phyloP scores from a whole-genome alignment of 2,888 invertebrate genomes.

The Caprella mutica region DNA sequence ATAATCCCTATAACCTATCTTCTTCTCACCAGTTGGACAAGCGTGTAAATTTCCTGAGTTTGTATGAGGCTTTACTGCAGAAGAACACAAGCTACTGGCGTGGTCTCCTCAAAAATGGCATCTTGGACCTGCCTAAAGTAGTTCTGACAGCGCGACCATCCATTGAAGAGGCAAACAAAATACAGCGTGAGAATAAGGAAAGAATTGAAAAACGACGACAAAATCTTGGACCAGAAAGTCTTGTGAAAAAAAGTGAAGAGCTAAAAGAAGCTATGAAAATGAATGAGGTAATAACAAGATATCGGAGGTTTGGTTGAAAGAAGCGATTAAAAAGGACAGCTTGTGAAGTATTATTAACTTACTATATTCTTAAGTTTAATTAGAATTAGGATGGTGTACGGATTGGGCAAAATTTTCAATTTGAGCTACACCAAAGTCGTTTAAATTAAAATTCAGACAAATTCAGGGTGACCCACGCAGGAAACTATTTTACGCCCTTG shows the following conservation, averaged over 20 bases:
- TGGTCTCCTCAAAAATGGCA: conserved; percentile 54
- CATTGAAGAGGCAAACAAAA: conserved; percentile 43
- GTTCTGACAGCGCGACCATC: conserved; percentile 54
- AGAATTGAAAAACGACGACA: conserved; percentile 56
- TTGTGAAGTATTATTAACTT: too few species aligned
- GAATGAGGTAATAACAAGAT: conserved; percentile 56
- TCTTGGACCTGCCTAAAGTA: conserved; percentile 50
- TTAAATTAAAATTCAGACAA: too few species aligned
- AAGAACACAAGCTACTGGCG: conserved; percentile 60
- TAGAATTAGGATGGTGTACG: too few species aligned
- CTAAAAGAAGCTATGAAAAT: conserved; percentile 51
- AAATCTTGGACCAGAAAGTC: conserved; percentile 55
- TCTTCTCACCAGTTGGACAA: conserved; percentile 51
- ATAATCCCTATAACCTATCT: too few species aligned
- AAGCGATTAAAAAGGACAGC: too few species aligned
- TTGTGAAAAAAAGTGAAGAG: conserved; percentile 51
- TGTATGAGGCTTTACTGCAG: conserved; percentile 46
- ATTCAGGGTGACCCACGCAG: too few species aligned
- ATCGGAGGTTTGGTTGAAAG: too few species aligned
- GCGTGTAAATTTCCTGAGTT: conserved; percentile 5
- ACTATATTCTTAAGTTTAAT: too few species aligned
- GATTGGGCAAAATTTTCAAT: too few species aligned
- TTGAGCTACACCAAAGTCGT: too few species aligned
- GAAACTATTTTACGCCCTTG: too few species aligned
- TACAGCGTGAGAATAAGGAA: conserved; percentile 59